Evolutionary conservation across 2,113 vertebrate genomes (phyloP), one percentile per base, ranked within the genome.

Genomic region (Connochaetes taurinus): DNA sequence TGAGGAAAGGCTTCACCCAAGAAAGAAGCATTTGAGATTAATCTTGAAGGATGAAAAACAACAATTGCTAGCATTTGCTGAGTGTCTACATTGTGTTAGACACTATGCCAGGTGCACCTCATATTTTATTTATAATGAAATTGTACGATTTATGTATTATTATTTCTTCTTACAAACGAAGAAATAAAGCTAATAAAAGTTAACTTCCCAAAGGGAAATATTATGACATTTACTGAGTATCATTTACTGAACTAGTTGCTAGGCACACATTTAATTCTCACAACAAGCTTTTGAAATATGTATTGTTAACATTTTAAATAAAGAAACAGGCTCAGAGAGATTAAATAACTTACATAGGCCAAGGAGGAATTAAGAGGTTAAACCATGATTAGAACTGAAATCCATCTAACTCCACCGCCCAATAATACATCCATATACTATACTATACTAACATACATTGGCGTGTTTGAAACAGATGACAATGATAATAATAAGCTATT

Each of bases 81-180:
- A 57, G 43, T 85, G 64, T 43, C 60, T 91, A 94, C 7, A 85
- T 6, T 94, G 14, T 55, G 5, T 53, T 94, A 97, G 47, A 23
- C 82, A 88, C 33, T 83, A 4, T 80, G n/a, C 7, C 81, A 89
- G 50, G 43, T 80, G 31, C 23, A 57, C 6, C 43, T 83, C 45
- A 29, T 87, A 81, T 78, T 88, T 96, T 83, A 52, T 62, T 94
- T 83, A 43, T 88, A 94, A 91, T 84, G 93, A 96, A 4, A 58
- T 29, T 97, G 13, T 64, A 31, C 0, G 52, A 94, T 76, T 50
- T 83, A 55, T 29, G 6, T 43, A 86, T 71, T 60, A 57, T 62
- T 81, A 58, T 76, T 62, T 84, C 60, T 91, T 94, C 94, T 84
- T 90, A 96, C 31, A 90, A 96, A 81, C 86, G 43, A 92, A 9